A percentile compares a stretch with the other conserved stretches of the same genome.
phyloP scores from a whole-genome alignment of 1,140 invertebrate species.

The Lordiphosa stackelbergi region DNA sequence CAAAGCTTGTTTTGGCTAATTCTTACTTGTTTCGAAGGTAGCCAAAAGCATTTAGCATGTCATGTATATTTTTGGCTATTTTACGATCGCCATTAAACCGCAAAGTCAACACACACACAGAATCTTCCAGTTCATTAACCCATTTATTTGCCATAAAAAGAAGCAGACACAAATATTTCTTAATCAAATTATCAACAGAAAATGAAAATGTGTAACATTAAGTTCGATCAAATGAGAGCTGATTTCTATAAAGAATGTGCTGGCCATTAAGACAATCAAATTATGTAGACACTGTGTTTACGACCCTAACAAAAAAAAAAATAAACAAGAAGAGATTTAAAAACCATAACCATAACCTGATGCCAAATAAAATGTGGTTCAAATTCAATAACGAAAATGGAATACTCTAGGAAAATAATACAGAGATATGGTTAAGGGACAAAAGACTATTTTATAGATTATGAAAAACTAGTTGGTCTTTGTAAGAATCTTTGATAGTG shows the following conservation, averaged over 20 bases:
- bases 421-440: too few relatives aligned
- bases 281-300: conserved; percentile 59
- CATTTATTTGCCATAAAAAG: conserved; percentile 29
- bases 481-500: too few relatives aligned
- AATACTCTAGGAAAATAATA: neutral
- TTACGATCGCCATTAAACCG: conserved; percentile 40
- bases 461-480: too few relatives aligned
- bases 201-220: conserved; percentile 48
- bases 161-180: conserved; percentile 18
- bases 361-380: neutral
- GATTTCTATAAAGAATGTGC: conserved; percentile 28
- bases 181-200: conserved; percentile 35
- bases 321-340: neutral
- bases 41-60: conserved; percentile 61
- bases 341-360: neutral
- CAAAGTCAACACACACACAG: conserved; percentile 12
- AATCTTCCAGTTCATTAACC: conserved; percentile 50
- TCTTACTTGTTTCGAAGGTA: conserved; percentile 27
- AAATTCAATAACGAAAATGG: neutral
- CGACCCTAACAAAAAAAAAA: conserved; percentile 15
- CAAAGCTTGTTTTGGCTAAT: neutral
- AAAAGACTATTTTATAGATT: too few relatives aligned
- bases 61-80: conserved; percentile 29
- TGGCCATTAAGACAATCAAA: conserved; percentile 49
- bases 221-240: conserved; percentile 27